Percentiles rank a stretch among this genome's conserved stretches.
phyloP scores from a whole-genome alignment of 2,113 vertebrate species.

The Coreoperca whiteheadi region DNA sequence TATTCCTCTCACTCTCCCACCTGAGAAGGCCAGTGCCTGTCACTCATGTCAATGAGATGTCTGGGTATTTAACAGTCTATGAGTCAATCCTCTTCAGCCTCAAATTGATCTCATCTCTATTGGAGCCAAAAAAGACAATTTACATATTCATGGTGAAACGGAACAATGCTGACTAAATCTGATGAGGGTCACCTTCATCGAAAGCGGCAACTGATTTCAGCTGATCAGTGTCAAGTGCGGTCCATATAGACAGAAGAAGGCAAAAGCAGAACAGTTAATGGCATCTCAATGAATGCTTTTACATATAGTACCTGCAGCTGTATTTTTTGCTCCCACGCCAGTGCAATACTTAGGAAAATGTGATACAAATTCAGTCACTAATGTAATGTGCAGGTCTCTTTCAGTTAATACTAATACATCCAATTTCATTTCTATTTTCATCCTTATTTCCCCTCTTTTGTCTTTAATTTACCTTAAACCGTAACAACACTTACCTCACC shows the following conservation, averaged over 20 bases:
- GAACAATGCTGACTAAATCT: conserved; percentile 69
- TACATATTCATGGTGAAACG: conserved; percentile 73
- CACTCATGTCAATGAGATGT: conserved; percentile 76
- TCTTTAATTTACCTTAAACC: conserved; percentile 21
- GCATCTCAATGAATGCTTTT: neutral
- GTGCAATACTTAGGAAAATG: neutral
- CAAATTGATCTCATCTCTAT: conserved; percentile 72
- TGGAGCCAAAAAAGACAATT: conserved; percentile 67
- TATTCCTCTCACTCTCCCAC: conserved; percentile 66
- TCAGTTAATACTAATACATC: neutral
- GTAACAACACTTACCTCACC: neutral
- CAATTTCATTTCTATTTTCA: neutral
- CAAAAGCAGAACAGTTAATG: neutral
- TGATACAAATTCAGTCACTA: neutral
- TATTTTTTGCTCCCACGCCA: neutral
- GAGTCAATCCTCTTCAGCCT: conserved; percentile 58
- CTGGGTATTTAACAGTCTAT: conserved; percentile 76
- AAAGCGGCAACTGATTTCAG: conserved; percentile 47
- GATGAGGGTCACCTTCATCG: conserved; percentile 71
- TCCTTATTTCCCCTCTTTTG: conserved; percentile 7
- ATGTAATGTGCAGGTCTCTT: neutral
- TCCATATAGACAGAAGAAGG: neutral
- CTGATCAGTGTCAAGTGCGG: conserved; percentile 53
- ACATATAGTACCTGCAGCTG: neutral
- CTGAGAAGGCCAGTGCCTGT: conserved; percentile 66